Evolutionary conservation across 2,797 vertebrate species (phyloP).

Genomic region (Leptodactylus fallax): DNA sequence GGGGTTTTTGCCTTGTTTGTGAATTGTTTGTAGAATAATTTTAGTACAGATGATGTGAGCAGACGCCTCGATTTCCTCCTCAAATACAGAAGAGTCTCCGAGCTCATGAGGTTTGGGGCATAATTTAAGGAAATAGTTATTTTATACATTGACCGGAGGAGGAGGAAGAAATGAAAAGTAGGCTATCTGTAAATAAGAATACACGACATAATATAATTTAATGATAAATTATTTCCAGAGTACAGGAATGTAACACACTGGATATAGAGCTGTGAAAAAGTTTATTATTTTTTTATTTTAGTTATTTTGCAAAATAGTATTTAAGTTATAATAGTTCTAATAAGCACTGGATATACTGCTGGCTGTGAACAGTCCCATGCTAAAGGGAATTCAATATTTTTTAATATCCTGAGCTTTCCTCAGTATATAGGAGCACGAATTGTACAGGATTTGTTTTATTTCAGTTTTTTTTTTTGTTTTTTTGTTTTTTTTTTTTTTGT

Average conservation of each 20-base stretch:
- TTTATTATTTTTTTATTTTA: conserved; percentile 58
- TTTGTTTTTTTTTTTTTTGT: background rate
- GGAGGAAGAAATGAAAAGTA: background rate
- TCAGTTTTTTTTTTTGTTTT: background rate
- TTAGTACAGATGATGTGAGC: conserved; percentile 74
- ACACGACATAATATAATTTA: conserved; percentile 56
- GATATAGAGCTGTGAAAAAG: conserved; percentile 57
- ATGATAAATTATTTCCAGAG: conserved; percentile 55
- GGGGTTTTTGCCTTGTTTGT: conserved; percentile 80
- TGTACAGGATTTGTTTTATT: background rate
- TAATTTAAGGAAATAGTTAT: conserved; percentile 4
- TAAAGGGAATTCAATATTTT: background rate
- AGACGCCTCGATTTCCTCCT: conserved; percentile 68
- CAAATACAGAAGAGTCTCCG: background rate
- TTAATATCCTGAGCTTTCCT: background rate
- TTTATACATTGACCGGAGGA: conserved; percentile 48
- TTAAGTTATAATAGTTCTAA: conserved; percentile 49
- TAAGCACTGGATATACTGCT: conserved; percentile 34
- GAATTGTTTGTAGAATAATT: conserved; percentile 78
- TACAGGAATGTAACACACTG: conserved; percentile 61
- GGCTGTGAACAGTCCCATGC: conserved; percentile 19
- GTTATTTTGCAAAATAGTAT: conserved; percentile 44
- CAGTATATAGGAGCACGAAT: conserved; percentile 5
- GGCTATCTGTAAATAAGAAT: conserved; percentile 61
- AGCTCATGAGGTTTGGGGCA: background rate